phyloP scores from a whole-genome alignment of 2,888 invertebrate genomes.

The Drosophila dives region DNA sequence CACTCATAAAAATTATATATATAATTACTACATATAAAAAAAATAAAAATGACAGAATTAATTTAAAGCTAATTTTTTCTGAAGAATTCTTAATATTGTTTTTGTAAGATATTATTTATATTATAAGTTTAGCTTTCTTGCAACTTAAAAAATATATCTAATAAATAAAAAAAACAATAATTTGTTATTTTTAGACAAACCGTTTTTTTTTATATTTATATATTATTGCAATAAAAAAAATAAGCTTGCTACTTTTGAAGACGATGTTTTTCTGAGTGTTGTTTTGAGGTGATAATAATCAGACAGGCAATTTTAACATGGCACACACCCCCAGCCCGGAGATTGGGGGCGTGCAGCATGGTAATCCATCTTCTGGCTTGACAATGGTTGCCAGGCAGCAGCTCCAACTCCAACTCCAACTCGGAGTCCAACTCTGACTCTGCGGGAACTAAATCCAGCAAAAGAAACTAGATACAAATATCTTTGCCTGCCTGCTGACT shows the following conservation, averaged over 20 bases:
- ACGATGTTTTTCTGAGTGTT: background rate
- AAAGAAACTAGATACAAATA: conserved; percentile 79
- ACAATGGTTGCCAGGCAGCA: conserved; percentile 59
- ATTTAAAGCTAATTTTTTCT: no score
- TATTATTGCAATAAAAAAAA: background rate
- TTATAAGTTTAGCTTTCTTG: background rate
- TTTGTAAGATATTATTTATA: no score
- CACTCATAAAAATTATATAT: background rate
- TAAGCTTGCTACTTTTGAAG: background rate
- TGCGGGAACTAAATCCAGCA: conserved; percentile 52
- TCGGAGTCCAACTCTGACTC: conserved; percentile 15
- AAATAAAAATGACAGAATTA: no score
- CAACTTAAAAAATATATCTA: background rate
- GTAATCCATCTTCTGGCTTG: conserved; percentile 76
- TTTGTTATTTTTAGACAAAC: background rate
- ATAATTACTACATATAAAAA: no score
- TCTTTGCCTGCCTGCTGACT: conserved; percentile 39
- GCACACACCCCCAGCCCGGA: conserved; percentile 43
- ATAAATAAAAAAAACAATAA: no score
- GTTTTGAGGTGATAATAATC: conserved; percentile 74
- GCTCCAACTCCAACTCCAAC: background rate
- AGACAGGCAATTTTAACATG: conserved; percentile 77
- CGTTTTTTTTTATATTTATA: background rate
- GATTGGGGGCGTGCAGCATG: conserved; percentile 24
- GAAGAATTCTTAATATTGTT: no score